A percentile compares a stretch with the other conserved stretches of the same genome.
Conservation (phyloP, 2,888 invertebrate genomes). For the Dynastes maya region DNA sequence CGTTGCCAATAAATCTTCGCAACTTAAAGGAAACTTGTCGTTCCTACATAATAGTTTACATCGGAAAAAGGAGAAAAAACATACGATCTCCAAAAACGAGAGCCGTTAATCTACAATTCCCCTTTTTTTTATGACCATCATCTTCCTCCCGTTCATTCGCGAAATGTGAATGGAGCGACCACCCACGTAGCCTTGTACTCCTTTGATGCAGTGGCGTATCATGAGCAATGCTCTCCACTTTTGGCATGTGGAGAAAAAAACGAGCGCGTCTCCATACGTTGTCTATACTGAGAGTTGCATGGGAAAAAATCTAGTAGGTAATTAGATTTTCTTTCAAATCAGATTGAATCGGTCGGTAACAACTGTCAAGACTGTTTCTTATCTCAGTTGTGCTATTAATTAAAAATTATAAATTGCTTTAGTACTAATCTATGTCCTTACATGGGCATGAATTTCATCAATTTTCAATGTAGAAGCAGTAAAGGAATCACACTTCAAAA, state of each 20-base stretch:
- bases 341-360: too few species aligned
- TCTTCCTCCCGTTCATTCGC: slow-evolving; percentile 31
- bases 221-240: background rate
- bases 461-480: too few species aligned
- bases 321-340: too few species aligned
- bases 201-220: slow-evolving; percentile 23
- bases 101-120: slow-evolving; percentile 32
- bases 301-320: too few species aligned
- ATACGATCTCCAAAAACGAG: slow-evolving; percentile 35
- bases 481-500: too few species aligned
- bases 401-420: too few species aligned
- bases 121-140: slow-evolving; percentile 28
- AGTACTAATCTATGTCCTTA: too few species aligned
- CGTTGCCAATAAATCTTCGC: slow-evolving; percentile 21
- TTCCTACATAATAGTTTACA: slow-evolving; percentile 36
- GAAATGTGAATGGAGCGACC: slow-evolving; percentile 40
- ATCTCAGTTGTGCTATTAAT: too few species aligned
- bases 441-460: too few species aligned
- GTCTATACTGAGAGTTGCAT: too few species aligned
- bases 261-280: background rate
- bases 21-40: slow-evolving; percentile 32
- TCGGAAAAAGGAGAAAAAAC: slow-evolving; percentile 26
- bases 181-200: slow-evolving; percentile 26
- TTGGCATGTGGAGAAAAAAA: slow-evolving; percentile 1
- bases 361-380: too few species aligned